Percentiles rank a stretch among this genome's conserved stretches.
Conservation (phyloP, 1,140 invertebrate species). For the Phortica variegata region DNA sequence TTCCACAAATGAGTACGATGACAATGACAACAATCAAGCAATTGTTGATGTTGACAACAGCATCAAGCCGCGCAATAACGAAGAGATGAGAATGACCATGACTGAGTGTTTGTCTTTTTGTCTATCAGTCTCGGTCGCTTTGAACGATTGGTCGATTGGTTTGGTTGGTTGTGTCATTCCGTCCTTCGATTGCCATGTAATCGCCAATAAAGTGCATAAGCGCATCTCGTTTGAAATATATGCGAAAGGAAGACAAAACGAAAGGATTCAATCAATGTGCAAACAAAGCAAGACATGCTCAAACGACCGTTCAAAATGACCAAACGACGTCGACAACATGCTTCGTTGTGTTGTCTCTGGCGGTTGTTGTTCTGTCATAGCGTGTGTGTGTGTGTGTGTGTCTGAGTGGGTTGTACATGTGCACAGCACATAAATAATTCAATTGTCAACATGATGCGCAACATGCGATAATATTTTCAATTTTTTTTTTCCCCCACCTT, state of each 20-base stretch:
- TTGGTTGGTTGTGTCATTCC: too few species aligned
- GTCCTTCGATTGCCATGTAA: constrained; percentile 37
- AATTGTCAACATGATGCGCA: constrained; percentile 44
- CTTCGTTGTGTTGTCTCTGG: not conserved
- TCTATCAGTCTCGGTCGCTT: not conserved
- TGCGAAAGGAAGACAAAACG: constrained; percentile 25
- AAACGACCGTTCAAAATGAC: constrained; percentile 7
- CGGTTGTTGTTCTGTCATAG: too few species aligned
- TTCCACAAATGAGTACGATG: constrained; percentile 53
- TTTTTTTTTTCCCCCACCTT: not conserved
- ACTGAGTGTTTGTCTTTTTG: constrained; percentile 28
- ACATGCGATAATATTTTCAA: constrained; percentile 44
- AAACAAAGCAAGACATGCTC: constrained; percentile 29
- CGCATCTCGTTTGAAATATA: too few species aligned
- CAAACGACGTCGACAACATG: not conserved
- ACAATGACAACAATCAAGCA: constrained; percentile 17
- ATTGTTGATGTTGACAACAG: not conserved
- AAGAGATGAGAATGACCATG: constrained; percentile 23
- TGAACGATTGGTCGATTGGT: too few species aligned
- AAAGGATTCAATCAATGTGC: constrained; percentile 48
- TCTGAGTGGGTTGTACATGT: too few species aligned
- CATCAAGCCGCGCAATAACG: not conserved
- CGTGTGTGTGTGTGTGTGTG: too few species aligned
- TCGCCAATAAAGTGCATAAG: constrained; percentile 54
- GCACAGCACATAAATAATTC: constrained; percentile 54